phyloP scores from a whole-genome alignment of 2,797 vertebrate genomes.

The Lindbergichthys nudifrons region DNA sequence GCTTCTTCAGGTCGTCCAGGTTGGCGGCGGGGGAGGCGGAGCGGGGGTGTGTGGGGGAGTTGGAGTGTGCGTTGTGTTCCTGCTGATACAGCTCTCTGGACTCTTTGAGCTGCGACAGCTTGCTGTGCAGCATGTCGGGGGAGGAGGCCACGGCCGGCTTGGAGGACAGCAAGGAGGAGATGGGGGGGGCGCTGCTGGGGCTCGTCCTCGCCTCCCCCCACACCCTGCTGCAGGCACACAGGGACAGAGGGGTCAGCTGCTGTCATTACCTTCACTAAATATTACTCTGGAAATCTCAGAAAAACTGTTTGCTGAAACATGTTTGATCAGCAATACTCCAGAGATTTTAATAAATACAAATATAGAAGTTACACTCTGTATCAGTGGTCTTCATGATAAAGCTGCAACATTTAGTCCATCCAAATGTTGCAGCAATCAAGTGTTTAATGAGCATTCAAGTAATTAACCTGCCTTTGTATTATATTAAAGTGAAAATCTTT shows the following conservation, averaged over 20 bases:
- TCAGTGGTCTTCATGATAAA: too few species aligned
- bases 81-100: constrained; percentile 93
- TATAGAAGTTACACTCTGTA: too few species aligned
- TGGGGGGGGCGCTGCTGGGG: constrained; percentile 85
- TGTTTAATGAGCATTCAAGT: too few species aligned
- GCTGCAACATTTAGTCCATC: too few species aligned
- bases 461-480: too few species aligned
- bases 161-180: constrained; percentile 89
- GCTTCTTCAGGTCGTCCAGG: constrained; percentile 99
- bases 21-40: constrained; percentile 90
- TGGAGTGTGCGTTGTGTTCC: constrained; percentile 88
- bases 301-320: too few species aligned
- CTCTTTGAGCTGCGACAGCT: constrained; percentile 97
- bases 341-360: too few species aligned
- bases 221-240: constrained; percentile 53
- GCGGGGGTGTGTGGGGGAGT: constrained; percentile 81
- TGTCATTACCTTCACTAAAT: neutral
- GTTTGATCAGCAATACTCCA: too few species aligned
- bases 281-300: neutral
- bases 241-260: neutral
- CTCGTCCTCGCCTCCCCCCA: constrained; percentile 68
- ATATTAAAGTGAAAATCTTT: too few species aligned
- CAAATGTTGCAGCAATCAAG: too few species aligned
- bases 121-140: constrained; percentile 98
- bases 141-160: constrained; percentile 95